Evolutionary conservation across 2,797 vertebrate species (phyloP), one percentile per base, ranked within the genome.

Genomic region (Danionella dracula): DNA sequence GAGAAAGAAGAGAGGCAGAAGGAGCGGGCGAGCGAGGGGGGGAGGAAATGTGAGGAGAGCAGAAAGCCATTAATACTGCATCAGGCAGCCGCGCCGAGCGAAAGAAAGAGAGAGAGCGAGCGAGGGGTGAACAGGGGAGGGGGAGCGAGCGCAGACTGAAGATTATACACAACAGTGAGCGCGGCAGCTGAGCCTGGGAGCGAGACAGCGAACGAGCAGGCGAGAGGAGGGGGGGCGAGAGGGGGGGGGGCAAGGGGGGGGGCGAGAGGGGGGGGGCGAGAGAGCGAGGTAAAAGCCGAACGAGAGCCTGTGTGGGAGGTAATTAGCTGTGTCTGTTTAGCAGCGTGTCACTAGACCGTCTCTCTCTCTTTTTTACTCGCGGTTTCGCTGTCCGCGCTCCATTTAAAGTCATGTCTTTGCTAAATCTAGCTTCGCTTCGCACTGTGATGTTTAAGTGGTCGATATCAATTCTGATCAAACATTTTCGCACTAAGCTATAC

Each of bases 261-360:
- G n/a, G 13, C 9, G 51, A 58, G 68, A 32, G 50, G 38, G 65
- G 12, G 54, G n/a, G n/a, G n/a, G n/a, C n/a, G n/a, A 10, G 10
- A 27, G 61, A 32, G 62, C 38, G 27, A 50, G 23, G 38, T 57
- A 50, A 35, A 37, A 49, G 48, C 63, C 38, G 64, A 56, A 59
- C 62, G 46, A 48, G 56, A 68, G 73, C 42, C 55, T 44, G 78
- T 62, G 73, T 76, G 73, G 74, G 78, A 79, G 75, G 76, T 77
- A 78, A 79, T 82, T 82, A 82, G 76, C 71, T 68, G 72, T 75
- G 70, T 74, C 78, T 78, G 78, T 76, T 74, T 78, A 76, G 70
- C 73, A 70, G 71, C 68, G 54, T 60, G 61, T 72, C 57, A 68
- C 70, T 66, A 53, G 61, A 41, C 51, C 46, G 65, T 62, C 56